Conservation (phyloP, 2,113 vertebrate genomes). For the Mystacornis crossleyi region DNA sequence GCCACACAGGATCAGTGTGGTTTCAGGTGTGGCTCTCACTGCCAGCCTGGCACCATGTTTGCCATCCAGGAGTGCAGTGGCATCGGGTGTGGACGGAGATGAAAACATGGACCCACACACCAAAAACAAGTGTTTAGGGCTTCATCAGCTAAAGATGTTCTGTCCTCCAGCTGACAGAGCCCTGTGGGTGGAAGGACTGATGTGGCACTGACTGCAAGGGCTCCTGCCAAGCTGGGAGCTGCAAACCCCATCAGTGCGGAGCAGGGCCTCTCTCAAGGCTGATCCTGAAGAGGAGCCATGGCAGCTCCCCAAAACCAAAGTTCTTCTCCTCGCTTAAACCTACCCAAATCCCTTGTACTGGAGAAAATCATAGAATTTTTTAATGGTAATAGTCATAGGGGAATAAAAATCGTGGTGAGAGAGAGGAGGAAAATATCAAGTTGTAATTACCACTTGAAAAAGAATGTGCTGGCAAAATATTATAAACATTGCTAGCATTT, state of each 20-base stretch:
- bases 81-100: neutral
- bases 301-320: neutral
- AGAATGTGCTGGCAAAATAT: neutral
- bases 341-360: neutral
- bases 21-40: neutral
- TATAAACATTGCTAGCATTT: neutral
- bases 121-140: neutral
- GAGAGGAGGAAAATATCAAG: neutral
- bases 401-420: neutral
- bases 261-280: neutral
- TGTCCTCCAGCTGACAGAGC: neutral
- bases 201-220: neutral
- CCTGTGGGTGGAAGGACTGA: neutral
- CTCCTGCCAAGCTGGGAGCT: neutral
- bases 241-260: neutral
- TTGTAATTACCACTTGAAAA: neutral
- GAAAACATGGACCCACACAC: neutral
- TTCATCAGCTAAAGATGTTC: neutral
- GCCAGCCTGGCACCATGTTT: neutral
- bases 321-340: neutral
- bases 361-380: neutral
- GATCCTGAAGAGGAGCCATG: neutral
- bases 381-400: neutral
- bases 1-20: accelerated
- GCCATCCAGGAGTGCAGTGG: neutral